phyloP scores from a whole-genome alignment of 2,797 vertebrate genomes.

The Peromyscus melanophrys region DNA sequence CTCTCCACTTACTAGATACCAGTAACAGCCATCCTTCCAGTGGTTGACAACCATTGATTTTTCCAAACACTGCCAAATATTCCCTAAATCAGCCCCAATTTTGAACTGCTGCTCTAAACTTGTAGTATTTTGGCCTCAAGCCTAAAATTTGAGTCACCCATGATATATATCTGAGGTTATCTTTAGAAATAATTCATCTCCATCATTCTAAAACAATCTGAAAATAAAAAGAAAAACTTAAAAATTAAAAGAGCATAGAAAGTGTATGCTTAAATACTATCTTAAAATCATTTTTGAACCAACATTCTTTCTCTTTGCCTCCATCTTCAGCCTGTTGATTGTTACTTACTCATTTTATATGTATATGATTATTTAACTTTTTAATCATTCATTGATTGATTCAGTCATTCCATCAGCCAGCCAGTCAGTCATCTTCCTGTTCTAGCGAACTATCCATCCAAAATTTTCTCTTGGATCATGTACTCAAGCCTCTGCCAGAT shows the following conservation, averaged over 20 bases:
- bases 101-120: not conserved
- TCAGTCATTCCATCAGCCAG: not conserved
- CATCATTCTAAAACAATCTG: slow-evolving; percentile 28
- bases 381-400: not conserved
- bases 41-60: not conserved
- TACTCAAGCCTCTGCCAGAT: slow-evolving; percentile 13
- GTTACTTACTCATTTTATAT: not conserved
- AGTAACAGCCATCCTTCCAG: not conserved
- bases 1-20: not conserved
- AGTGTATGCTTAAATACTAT: not conserved
- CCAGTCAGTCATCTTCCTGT: slow-evolving; percentile 4
- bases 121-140: not conserved
- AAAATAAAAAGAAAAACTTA: not conserved
- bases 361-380: not conserved
- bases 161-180: not conserved
- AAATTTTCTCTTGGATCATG: slow-evolving; percentile 52
- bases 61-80: not conserved
- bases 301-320: not conserved
- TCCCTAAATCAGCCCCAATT: not conserved
- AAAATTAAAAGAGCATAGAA: not conserved
- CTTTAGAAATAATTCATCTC: not conserved
- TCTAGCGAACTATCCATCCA: not conserved
- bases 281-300: slow-evolving; percentile 16
- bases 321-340: not conserved
- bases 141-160: not conserved